phyloP scores from a whole-genome alignment of 2,113 vertebrate genomes.

The Lipotes vexillifer region DNA sequence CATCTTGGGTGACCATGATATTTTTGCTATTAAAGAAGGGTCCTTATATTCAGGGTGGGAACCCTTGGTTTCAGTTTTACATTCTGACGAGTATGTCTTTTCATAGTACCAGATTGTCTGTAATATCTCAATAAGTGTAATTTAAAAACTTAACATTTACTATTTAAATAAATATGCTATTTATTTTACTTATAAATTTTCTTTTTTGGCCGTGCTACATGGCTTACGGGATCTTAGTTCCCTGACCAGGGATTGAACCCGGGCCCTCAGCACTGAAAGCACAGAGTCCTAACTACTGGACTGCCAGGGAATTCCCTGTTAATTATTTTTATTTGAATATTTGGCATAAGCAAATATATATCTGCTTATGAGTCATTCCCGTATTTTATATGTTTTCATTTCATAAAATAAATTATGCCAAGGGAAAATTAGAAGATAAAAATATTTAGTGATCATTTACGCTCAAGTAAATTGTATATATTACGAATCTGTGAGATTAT shows the following conservation, averaged over 20 bases:
- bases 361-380: background rate
- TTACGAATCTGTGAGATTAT: background rate
- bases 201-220: background rate
- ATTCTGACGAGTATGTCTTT: background rate
- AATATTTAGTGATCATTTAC: background rate
- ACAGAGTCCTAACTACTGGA: background rate
- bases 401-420: conserved; percentile 22
- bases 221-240: background rate
- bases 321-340: conserved; percentile 24
- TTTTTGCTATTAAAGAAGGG: background rate
- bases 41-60: background rate
- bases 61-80: background rate
- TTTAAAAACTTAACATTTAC: background rate
- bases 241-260: background rate
- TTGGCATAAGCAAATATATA: background rate
- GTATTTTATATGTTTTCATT: conserved; percentile 40
- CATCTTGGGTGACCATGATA: background rate
- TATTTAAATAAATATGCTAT: background rate
- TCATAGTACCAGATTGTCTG: background rate
- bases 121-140: background rate
- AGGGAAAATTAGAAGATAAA: background rate
- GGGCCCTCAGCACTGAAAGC: background rate
- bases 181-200: background rate
- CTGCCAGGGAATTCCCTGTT: background rate
- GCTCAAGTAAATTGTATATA: background rate